Evolutionary conservation across 1,140 invertebrate species (phyloP).

Genomic region (Tribolium castaneum): DNA sequence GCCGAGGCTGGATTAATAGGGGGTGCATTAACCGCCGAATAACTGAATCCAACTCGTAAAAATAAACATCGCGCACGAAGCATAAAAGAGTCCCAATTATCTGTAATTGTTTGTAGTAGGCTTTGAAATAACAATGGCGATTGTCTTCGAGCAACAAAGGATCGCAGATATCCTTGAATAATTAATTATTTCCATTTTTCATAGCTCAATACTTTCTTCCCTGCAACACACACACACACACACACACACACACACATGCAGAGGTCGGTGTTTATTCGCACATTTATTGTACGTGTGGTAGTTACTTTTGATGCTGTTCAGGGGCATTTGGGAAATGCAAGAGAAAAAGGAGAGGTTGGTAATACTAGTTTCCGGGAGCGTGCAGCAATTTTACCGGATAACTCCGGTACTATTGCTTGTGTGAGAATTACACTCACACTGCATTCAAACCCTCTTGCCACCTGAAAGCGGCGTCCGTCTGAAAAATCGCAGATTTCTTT

Average conservation of each 20-base stretch:
- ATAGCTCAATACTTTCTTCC: constrained; percentile 55
- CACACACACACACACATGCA: neutral
- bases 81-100: constrained; percentile 56
- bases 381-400: constrained; percentile 56
- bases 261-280: constrained; percentile 51
- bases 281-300: constrained; percentile 52
- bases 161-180: constrained; percentile 56
- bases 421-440: constrained; percentile 56
- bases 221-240: constrained; percentile 20
- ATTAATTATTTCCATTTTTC: constrained; percentile 58
- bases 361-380: constrained; percentile 55
- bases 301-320: constrained; percentile 49
- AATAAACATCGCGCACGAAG: constrained; percentile 33
- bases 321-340: constrained; percentile 38
- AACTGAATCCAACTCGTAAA: constrained; percentile 34
- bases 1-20: constrained; percentile 8
- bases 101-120: constrained; percentile 55
- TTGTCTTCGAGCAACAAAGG: constrained; percentile 55
- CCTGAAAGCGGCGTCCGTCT: neutral
- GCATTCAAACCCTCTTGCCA: constrained; percentile 44
- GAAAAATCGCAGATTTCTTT: constrained; percentile 45
- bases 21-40: neutral
- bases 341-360: constrained; percentile 50
- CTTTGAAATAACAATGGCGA: constrained; percentile 53
- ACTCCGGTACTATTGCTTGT: constrained; percentile 56